These are phyloP conservation scores for Campaea margaritaria DNA, from an alignment of 2,888 invertebrate genomes.

Conservation along the genomic window DNA sequence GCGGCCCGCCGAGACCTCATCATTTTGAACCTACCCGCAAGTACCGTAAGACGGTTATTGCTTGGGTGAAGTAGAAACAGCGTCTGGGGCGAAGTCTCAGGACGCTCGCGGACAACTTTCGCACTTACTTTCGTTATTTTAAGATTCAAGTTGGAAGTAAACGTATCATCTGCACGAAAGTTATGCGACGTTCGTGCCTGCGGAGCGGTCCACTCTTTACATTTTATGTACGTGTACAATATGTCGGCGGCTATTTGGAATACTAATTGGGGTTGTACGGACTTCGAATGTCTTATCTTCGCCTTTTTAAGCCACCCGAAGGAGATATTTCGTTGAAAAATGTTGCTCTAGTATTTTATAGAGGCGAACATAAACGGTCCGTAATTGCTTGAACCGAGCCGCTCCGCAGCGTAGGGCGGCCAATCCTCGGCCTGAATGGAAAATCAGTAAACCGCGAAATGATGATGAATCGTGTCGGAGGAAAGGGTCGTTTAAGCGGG, in stretches of 20 bases:
- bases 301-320: slow-evolving; percentile 52
- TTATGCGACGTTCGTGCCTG: slow-evolving; percentile 82
- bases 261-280: slow-evolving; percentile 80
- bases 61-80: slow-evolving; percentile 82
- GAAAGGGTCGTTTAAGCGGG: slow-evolving; percentile 73
- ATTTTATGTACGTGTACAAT: slow-evolving; percentile 81
- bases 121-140: slow-evolving; percentile 67
- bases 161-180: slow-evolving; percentile 63
- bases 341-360: slow-evolving; percentile 31
- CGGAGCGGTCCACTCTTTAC: slow-evolving; percentile 83
- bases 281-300: slow-evolving; percentile 69
- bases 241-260: slow-evolving; percentile 83
- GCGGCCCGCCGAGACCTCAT: slow-evolving; percentile 72
- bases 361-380: slow-evolving; percentile 45
- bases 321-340: slow-evolving; percentile 38
- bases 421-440: slow-evolving; percentile 74
- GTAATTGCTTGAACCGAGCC: slow-evolving; percentile 46
- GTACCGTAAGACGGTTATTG: slow-evolving; percentile 82
- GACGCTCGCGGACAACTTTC: slow-evolving; percentile 69
- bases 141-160: slow-evolving; percentile 71
- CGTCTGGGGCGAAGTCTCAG: slow-evolving; percentile 71
- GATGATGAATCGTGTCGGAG: slow-evolving; percentile 82
- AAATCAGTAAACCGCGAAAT: slow-evolving; percentile 84
- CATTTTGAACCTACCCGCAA: slow-evolving; percentile 83
- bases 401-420: slow-evolving; percentile 52